Percentiles rank a stretch among this genome's conserved stretches.
phyloP scores from a whole-genome alignment of 2,888 invertebrate genomes.

The Caenorhabditis becei region DNA sequence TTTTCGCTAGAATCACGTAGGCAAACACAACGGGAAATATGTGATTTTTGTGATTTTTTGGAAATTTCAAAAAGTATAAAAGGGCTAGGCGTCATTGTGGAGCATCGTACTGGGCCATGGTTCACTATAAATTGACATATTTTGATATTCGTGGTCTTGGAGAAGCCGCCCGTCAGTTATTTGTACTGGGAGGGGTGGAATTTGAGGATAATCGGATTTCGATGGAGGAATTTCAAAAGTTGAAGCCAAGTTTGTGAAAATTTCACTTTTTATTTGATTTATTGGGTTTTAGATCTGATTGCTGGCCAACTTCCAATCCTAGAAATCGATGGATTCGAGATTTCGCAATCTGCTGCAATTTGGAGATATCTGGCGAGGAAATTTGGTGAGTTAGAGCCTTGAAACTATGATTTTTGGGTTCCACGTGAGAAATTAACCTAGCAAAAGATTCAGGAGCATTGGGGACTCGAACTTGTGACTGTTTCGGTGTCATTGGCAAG shows the following conservation, averaged over 20 bases:
- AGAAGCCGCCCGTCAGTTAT: slow-evolving; percentile 30
- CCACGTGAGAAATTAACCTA: too few species aligned
- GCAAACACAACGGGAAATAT: not conserved
- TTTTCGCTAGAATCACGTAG: slow-evolving; percentile 22
- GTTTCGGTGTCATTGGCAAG: too few species aligned
- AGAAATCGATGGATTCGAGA: slow-evolving; percentile 18
- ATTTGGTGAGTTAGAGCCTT: slow-evolving; percentile 15
- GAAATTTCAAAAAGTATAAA: not conserved
- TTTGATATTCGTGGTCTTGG: slow-evolving; percentile 45
- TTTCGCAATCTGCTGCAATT: slow-evolving; percentile 31
- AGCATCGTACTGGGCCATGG: slow-evolving; percentile 3
- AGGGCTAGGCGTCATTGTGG: not conserved
- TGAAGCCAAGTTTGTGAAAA: slow-evolving; percentile 9
- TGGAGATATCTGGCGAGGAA: slow-evolving; percentile 35
- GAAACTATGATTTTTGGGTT: too few species aligned
- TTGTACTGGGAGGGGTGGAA: slow-evolving; percentile 1
- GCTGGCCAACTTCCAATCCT: slow-evolving; percentile 35
- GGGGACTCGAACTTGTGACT: too few species aligned
- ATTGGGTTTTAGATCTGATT: not conserved
- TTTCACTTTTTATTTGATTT: not conserved
- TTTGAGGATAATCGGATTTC: slow-evolving; percentile 28
- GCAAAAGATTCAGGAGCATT: too few species aligned
- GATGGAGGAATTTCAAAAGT: slow-evolving; percentile 25
- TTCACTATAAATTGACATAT: slow-evolving; percentile 48
- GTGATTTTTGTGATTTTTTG: not conserved